These are phyloP conservation scores for Dendroctonus valens DNA, from an alignment of 1,140 invertebrate genomes.

Conservation along the genomic window DNA sequence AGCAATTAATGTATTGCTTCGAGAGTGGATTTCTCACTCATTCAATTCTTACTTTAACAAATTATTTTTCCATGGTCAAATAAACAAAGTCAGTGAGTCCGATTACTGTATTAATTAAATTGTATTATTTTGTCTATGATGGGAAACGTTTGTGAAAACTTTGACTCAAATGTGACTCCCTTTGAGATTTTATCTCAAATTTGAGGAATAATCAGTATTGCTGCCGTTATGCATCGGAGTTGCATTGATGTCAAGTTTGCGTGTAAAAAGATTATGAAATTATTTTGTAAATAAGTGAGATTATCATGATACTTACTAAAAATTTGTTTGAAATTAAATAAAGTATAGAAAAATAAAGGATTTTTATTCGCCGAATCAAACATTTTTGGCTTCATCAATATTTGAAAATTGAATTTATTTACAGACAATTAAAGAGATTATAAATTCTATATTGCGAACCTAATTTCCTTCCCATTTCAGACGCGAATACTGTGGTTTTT, in stretches of 20 bases:
- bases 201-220: slow-evolving; percentile 4
- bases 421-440: too few relatives aligned
- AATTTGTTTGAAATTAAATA: slow-evolving; percentile 29
- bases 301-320: slow-evolving; percentile 31
- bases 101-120: background rate
- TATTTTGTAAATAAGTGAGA: slow-evolving; percentile 33
- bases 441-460: too few relatives aligned
- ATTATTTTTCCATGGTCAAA: too few relatives aligned
- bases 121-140: slow-evolving; percentile 9
- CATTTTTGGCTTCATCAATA: too few relatives aligned
- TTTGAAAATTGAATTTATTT: too few relatives aligned
- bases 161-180: slow-evolving; percentile 6
- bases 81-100: slow-evolving; percentile 1
- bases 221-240: slow-evolving; percentile 1
- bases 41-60: too few relatives aligned
- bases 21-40: too few relatives aligned
- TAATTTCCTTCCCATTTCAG: too few relatives aligned
- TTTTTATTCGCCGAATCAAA: background rate
- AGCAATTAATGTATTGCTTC: too few relatives aligned
- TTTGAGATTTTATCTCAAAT: slow-evolving; percentile 1
- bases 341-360: background rate
- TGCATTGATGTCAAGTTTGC: slow-evolving; percentile 19
- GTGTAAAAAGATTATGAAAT: slow-evolving; percentile 30
- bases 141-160: slow-evolving; percentile 16
- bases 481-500: too few relatives aligned